Percentiles rank a stretch among this genome's conserved stretches.
phyloP scores from a whole-genome alignment of 2,113 vertebrate species.

The Coregonus clupeaformis region DNA sequence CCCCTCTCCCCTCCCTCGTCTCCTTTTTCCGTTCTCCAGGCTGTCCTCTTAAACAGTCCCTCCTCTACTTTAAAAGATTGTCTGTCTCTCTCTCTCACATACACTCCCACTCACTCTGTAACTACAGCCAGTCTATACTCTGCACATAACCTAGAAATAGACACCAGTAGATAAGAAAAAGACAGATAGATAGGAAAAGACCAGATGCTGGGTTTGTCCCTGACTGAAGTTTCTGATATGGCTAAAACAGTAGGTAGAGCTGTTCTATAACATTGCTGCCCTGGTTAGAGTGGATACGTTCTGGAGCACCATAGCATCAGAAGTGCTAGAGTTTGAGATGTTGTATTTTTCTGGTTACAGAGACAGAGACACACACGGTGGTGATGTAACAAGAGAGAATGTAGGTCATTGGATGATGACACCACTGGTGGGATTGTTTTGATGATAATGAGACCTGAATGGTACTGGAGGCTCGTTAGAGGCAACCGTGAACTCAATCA shows the following conservation, averaged over 20 bases:
- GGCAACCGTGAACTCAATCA: constrained; percentile 44
- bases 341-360: constrained; percentile 52
- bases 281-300: constrained; percentile 9
- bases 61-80: constrained; percentile 37
- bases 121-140: constrained; percentile 40
- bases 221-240: constrained; percentile 67
- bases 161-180: constrained; percentile 44
- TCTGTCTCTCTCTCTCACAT: constrained; percentile 5
- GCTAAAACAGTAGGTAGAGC: constrained; percentile 53
- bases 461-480: constrained; percentile 46
- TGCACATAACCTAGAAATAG: constrained; percentile 38
- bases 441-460: constrained; percentile 66
- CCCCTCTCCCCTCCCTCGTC: constrained; percentile 74
- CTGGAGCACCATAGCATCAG: constrained; percentile 57
- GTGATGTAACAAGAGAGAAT: constrained; percentile 66
- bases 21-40: constrained; percentile 80
- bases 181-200: constrained; percentile 45
- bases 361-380: constrained; percentile 51
- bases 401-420: constrained; percentile 63
- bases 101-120: constrained; percentile 10
- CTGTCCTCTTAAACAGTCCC: constrained; percentile 59
- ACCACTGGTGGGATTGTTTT: constrained; percentile 52
- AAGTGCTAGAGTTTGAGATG: constrained; percentile 48
- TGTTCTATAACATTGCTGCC: not conserved
- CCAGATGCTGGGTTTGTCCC: constrained; percentile 46